Base-by-base conservation (phyloP, 1,140 invertebrate species). In the Papilio machaon region DNA sequence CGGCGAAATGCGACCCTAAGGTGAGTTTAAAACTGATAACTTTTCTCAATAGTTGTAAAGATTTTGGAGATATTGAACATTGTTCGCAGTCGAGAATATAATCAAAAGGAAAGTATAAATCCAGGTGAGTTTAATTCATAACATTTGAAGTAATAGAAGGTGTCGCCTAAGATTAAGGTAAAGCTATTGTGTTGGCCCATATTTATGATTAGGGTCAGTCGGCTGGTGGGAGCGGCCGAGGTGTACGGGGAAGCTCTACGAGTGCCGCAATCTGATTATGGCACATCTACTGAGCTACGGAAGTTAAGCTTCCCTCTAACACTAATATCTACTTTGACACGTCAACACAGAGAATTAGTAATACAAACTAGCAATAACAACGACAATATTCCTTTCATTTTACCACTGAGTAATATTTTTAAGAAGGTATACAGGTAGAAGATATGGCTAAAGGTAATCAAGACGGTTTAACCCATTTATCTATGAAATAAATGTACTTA, bases 261-360 rank as follows among this genome's bases (percentile, higher is more conserved):
- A 94, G 81, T 93, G 90, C 90, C 89, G 91, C 92, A 94, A 93
- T 93, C 92, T 92, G 91, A 93, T 94, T 94, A 94, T 90, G 89
- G 92, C 92, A 90, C 90, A 91, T 91, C 91, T 89, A 90, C 91
- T 87, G 85, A 88, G 85, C 86, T 86, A 87, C 84, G 82, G 89
- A 87, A 89, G 83, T 87, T 82, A 79, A 79, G 67, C 47, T 80
- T 80, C 49, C 35, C 17, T 15, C 35, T 54, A 82, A 82, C 79
- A 80, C 47, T 82, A 73, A 47, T 82, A 80, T 13, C 49, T 13
- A 7, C 70, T 47, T 82, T 79, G 73, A 79, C 58, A 79, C 46
- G 78, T 67, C 67, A 73, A 52, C 43, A 73, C 30, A 58, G 30
- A 54, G 30, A 54, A 77, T 75, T 75, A 52, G 11, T n/a, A 10